Evolutionary conservation across 2,888 invertebrate species (phyloP).

Genomic region (Trissolcus brochymenae): DNA sequence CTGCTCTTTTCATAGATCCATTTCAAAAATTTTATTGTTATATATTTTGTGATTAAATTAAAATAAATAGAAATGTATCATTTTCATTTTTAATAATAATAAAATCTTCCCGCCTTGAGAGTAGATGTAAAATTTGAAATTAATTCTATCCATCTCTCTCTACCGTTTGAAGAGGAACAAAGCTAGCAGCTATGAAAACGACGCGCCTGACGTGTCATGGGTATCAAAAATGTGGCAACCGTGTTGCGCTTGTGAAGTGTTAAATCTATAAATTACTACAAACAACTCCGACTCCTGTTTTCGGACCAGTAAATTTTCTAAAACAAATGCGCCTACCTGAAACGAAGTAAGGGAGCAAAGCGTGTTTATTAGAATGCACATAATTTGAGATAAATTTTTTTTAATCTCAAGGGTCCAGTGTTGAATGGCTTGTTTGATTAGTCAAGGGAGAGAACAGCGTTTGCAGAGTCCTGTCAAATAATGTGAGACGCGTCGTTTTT

Average conservation of each 20-base stretch:
- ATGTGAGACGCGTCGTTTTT: slow-evolving; percentile 8
- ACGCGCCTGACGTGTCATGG: neutral
- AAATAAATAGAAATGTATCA: neutral
- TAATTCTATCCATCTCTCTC: neutral
- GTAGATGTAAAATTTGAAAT: neutral
- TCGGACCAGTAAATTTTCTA: slow-evolving; percentile 10
- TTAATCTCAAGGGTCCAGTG: no score
- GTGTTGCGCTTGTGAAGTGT: slow-evolving; percentile 34
- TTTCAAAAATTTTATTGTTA: no score
- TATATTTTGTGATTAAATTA: neutral
- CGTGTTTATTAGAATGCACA: slow-evolving; percentile 8
- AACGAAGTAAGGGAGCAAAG: slow-evolving; percentile 10
- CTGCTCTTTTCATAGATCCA: neutral
- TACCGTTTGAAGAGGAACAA: neutral
- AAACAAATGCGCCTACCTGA: slow-evolving; percentile 31
- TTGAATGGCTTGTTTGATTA: no score
- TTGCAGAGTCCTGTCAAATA: slow-evolving; percentile 9
- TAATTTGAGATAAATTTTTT: no score
- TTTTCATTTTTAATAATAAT: neutral
- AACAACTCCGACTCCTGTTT: slow-evolving; percentile 22
- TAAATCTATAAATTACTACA: slow-evolving; percentile 54
- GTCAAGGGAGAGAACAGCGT: neutral
- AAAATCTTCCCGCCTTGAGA: neutral
- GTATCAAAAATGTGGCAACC: slow-evolving; percentile 31
- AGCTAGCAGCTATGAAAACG: neutral